These are phyloP conservation scores for Eciton burchellii DNA, from an alignment of 1,140 invertebrate species.

Conservation along the genomic window DNA sequence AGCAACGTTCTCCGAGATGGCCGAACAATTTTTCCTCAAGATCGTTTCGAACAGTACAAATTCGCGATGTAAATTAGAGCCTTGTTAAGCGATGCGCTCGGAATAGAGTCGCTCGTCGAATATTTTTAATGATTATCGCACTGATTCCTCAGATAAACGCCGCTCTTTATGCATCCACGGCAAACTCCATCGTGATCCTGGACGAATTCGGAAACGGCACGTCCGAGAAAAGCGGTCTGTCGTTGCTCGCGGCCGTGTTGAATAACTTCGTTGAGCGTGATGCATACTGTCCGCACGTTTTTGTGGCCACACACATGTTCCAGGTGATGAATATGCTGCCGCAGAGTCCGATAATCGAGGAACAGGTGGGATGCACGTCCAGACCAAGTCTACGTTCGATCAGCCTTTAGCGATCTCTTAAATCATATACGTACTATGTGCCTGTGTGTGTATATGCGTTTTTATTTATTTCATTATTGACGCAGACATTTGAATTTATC, in stretches of 20 bases:
- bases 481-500: conserved; percentile 74
- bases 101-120: not conserved
- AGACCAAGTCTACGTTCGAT: not conserved
- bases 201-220: conserved; percentile 98
- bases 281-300: conserved; percentile 89
- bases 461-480: conserved; percentile 6
- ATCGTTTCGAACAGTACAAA: conserved; percentile 36
- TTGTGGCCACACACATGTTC: conserved; percentile 92
- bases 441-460: not conserved
- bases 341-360: conserved; percentile 82
- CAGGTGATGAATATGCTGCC: conserved; percentile 87
- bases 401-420: too few species aligned
- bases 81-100: not conserved
- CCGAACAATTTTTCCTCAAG: too few species aligned
- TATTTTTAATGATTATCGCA: conserved; percentile 23
- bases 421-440: not conserved
- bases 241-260: conserved; percentile 89
- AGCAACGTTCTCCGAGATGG: not conserved
- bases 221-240: conserved; percentile 90
- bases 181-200: conserved; percentile 91
- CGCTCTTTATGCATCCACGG: conserved; percentile 88
- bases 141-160: conserved; percentile 89
- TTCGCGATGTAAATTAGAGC: not conserved
- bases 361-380: conserved; percentile 82
- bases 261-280: conserved; percentile 87